Evolutionary conservation across 1,140 invertebrate species (phyloP).

Genomic region (Hermetia illucens): DNA sequence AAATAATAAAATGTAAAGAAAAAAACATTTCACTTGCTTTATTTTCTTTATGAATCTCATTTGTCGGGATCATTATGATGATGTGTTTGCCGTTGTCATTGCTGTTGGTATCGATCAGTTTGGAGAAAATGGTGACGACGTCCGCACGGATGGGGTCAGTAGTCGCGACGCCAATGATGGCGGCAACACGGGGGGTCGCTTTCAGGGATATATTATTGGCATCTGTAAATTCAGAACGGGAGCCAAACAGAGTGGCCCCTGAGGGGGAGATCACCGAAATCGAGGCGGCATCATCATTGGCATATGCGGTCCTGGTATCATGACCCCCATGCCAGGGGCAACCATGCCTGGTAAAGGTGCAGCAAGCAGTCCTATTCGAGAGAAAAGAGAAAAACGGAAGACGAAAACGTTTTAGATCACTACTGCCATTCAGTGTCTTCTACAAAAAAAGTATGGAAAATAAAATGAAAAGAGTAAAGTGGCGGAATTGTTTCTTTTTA

Average conservation of each 20-base stretch:
- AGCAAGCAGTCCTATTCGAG: constrained; percentile 14
- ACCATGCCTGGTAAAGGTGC: constrained; percentile 25
- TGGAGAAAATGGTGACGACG: too few relatives aligned
- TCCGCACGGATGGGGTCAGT: constrained; percentile 9
- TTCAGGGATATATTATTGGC: constrained; percentile 9
- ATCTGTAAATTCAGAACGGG: constrained; percentile 7
- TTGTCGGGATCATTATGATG: too few relatives aligned
- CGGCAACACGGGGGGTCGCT: constrained; percentile 15
- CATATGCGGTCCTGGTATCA: constrained; percentile 50
- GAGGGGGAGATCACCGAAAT: constrained; percentile 58
- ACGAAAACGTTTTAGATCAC: too few relatives aligned
- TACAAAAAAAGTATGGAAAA: too few relatives aligned
- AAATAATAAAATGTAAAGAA: not conserved
- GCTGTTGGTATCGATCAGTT: too few relatives aligned
- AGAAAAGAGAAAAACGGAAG: not conserved
- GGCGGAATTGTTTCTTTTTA: too few relatives aligned
- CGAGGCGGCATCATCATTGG: constrained; percentile 57
- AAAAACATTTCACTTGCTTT: constrained; percentile 5
- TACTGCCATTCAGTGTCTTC: too few relatives aligned
- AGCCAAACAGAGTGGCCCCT: constrained; percentile 7
- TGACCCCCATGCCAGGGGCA: constrained; percentile 49
- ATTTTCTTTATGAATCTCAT: constrained; percentile 2
- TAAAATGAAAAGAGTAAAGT: too few relatives aligned
- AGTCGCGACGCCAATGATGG: constrained; percentile 17
- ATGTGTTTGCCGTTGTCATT: too few relatives aligned